These are phyloP conservation scores for Melanerpes aurifrons DNA, from an alignment of 2,113 vertebrate genomes.

Conservation along the genomic window DNA sequence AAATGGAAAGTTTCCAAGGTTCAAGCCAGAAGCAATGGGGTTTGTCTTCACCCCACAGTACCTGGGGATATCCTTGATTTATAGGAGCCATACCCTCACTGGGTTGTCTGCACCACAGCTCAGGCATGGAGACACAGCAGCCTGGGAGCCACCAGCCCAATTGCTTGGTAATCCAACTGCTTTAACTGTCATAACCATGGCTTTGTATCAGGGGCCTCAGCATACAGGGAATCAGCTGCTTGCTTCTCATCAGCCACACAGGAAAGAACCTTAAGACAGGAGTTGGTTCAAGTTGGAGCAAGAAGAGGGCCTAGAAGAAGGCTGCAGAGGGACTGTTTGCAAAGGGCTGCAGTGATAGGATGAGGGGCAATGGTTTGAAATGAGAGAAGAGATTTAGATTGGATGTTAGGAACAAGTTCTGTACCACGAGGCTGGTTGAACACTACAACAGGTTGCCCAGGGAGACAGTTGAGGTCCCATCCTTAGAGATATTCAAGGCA, in stretches of 20 bases:
- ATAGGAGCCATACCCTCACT: fast-evolving
- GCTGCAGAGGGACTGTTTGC: no score
- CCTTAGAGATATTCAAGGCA: no score
- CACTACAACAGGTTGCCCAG: no score
- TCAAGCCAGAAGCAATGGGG: neutral
- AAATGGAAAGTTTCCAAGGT: fast-evolving
- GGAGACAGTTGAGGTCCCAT: no score
- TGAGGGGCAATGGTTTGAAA: no score
- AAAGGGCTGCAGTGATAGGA: no score
- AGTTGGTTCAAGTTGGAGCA: neutral
- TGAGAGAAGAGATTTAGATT: no score
- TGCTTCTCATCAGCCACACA: neutral
- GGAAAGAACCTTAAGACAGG: neutral
- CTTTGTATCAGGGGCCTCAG: fast-evolving
- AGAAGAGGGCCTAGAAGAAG: no score
- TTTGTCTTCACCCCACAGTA: neutral
- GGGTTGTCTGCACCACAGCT: neutral
- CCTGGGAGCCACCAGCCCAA: neutral
- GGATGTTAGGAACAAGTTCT: no score
- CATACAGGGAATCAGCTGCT: neutral
- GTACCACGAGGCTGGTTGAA: no score
- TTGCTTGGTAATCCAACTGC: neutral
- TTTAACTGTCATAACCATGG: neutral
- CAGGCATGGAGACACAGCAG: neutral
- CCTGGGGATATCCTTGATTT: neutral